Percentiles rank a stretch among this genome's conserved stretches.
Conservation (phyloP, 2,113 vertebrate species). For the Tympanuchus pallidicinctus region DNA sequence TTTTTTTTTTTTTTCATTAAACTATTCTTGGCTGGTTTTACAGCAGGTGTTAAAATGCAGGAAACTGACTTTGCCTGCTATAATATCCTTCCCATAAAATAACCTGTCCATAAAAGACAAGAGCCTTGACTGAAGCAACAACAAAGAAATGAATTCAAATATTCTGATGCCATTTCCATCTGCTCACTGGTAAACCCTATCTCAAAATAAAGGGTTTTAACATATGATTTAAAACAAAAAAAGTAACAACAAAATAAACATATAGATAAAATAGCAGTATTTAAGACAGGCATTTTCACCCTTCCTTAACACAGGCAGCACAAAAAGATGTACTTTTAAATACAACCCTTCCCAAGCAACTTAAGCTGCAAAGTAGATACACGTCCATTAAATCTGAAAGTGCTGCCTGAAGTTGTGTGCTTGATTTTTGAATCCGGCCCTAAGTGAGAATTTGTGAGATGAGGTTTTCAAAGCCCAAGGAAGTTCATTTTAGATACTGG, state of each 20-base stretch:
- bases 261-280: not conserved
- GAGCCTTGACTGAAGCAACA: not conserved
- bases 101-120: not conserved
- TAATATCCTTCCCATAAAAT: not conserved
- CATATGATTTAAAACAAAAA: not conserved
- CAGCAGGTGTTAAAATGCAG: not conserved
- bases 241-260: not conserved
- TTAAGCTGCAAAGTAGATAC: not conserved
- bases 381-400: not conserved
- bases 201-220: not conserved
- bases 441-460: not conserved
- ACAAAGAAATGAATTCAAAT: not conserved
- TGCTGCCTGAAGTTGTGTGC: not conserved
- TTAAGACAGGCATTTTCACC: not conserved
- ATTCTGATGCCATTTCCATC: not conserved
- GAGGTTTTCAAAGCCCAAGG: not conserved
- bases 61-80: not conserved
- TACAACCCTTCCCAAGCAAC: not conserved
- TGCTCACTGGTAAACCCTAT: not conserved
- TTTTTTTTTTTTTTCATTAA: not conserved
- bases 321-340: not conserved
- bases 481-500: not conserved
- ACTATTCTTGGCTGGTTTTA: not conserved
- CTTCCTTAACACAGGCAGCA: not conserved
- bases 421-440: not conserved